Evolutionary conservation across 92 coral and sea anemone species (phyloP).

Genomic region (Siderastrea siderea): DNA sequence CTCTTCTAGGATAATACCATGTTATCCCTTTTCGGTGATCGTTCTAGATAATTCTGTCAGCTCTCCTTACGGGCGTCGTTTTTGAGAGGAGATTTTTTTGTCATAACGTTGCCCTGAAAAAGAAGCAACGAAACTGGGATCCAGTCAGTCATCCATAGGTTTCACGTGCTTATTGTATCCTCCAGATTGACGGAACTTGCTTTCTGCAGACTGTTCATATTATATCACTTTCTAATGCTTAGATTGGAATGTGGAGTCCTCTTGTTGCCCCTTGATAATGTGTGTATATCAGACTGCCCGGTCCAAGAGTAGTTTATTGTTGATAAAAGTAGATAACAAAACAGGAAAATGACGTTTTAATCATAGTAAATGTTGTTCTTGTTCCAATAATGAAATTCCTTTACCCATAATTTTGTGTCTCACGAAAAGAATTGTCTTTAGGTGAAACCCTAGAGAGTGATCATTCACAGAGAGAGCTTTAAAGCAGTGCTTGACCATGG

Average conservation of each 20-base stretch:
- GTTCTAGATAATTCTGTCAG: not conserved
- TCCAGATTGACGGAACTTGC: not conserved
- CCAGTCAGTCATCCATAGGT: not conserved
- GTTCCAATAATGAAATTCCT: not conserved
- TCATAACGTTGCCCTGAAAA: not conserved
- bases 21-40: not conserved
- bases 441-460: too few species aligned
- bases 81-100: not conserved
- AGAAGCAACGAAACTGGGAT: not conserved
- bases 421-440: not conserved
- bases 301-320: not conserved
- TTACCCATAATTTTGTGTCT: not conserved
- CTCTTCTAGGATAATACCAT: not conserved
- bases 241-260: too few species aligned
- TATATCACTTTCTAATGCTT: not conserved
- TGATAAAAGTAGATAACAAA: not conserved
- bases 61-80: not conserved
- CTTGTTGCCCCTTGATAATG: not conserved
- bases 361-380: not conserved
- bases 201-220: not conserved
- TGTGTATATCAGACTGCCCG: not conserved
- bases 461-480: not conserved
- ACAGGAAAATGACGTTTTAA: conserved; percentile 9
- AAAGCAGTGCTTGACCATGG: not conserved
- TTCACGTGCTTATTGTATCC: not conserved